Evolutionary conservation across 2,113 vertebrate species (phyloP).

Genomic region (Chelonoidis abingdonii): DNA sequence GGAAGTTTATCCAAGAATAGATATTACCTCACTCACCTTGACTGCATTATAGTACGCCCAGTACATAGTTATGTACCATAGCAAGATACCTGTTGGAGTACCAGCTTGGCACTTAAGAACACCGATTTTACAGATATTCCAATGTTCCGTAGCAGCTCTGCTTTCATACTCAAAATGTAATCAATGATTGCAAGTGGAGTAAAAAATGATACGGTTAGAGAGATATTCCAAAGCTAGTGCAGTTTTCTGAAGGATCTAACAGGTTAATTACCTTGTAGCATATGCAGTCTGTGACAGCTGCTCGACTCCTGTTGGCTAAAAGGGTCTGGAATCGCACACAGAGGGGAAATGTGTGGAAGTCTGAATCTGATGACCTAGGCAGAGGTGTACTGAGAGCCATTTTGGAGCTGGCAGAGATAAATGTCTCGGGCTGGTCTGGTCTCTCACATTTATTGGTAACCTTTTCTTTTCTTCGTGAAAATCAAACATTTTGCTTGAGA

Average conservation of each 20-base stretch:
- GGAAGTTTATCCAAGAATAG: background rate
- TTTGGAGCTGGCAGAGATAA: constrained; percentile 40
- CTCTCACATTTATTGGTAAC: constrained; percentile 17
- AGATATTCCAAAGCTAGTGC: background rate
- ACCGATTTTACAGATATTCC: background rate
- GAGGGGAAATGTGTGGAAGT: background rate
- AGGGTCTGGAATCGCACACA: background rate
- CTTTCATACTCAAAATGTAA: background rate
- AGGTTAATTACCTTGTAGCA: background rate
- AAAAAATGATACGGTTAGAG: constrained; percentile 1
- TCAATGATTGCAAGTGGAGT: background rate
- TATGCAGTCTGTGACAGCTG: background rate
- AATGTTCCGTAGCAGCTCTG: background rate
- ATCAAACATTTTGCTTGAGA: constrained; percentile 6
- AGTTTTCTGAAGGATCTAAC: background rate
- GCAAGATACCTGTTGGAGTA: background rate
- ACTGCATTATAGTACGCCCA: background rate
- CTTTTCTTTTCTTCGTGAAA: constrained; percentile 65
- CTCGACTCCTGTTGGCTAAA: background rate
- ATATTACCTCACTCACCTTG: background rate
- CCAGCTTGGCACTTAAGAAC: background rate
- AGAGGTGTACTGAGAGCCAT: background rate
- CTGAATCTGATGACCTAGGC: constrained; percentile 21
- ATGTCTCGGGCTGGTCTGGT: background rate
- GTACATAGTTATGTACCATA: fast-evolving